These are phyloP conservation scores for Nephrotoma appendiculata DNA, from an alignment of 2,888 invertebrate genomes.

Conservation along the genomic window DNA sequence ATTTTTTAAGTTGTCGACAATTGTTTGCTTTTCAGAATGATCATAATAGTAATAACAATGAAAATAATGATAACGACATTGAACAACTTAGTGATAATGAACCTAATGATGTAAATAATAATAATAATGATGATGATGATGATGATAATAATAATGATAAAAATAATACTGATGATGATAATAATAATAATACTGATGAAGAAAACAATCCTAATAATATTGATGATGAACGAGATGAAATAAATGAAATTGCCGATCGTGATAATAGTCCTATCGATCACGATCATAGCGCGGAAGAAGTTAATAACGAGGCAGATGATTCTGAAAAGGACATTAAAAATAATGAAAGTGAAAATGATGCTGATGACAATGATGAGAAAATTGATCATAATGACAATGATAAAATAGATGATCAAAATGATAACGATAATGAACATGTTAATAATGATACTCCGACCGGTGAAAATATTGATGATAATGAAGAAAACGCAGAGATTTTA, in stretches of 20 bases:
- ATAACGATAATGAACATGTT: conserved; percentile 10
- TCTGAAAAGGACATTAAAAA: conserved; percentile 12
- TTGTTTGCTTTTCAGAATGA: conserved; percentile 34
- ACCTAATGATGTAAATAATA: neutral
- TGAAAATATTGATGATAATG: conserved; percentile 14
- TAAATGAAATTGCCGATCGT: conserved; percentile 11
- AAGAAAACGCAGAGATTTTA: conserved; percentile 15
- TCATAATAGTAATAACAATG: conserved; percentile 21
- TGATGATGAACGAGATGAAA: conserved; percentile 7
- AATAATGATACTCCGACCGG: conserved; percentile 12
- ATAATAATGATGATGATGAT: conserved; percentile 3
- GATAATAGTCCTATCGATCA: conserved; percentile 10
- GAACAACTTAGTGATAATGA: neutral
- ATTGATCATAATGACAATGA: conserved; percentile 10
- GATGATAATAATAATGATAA: conserved; percentile 6
- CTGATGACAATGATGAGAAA: conserved; percentile 10
- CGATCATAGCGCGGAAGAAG: conserved; percentile 9
- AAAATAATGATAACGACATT: neutral
- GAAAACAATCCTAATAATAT: conserved; percentile 6
- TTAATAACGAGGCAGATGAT: conserved; percentile 17
- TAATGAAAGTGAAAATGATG: conserved; percentile 2
- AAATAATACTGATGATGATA: conserved; percentile 18
- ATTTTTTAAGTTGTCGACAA: conserved; percentile 25
- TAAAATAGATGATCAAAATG: conserved; percentile 10
- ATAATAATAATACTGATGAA: conserved; percentile 1